Base-by-base conservation (phyloP, 1,140 invertebrate genomes). In the Neodiprion pinetum region DNA sequence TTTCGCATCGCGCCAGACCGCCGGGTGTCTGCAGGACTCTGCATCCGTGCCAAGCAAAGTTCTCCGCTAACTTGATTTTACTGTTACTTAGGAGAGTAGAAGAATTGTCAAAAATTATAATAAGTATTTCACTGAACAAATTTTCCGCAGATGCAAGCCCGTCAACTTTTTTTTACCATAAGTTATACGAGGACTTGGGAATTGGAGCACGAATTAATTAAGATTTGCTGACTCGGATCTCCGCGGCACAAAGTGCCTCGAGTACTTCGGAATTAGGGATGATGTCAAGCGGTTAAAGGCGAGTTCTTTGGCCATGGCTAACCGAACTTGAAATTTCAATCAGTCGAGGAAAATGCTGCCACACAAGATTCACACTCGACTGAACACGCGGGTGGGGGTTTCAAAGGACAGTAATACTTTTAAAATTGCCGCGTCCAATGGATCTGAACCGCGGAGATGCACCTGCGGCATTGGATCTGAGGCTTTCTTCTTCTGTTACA, bases 1-100 rank as follows among this genome's bases (percentile, higher is more conserved):
- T 61, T 61, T 61, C 53, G n/a, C 53, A 61, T 61, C 53, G 53
- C 53, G n/a, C 53, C 53, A 61, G 53, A 9, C 53, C n/a, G 53
- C 0, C n/a, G 53, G 28, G 0, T 61, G 53, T 61, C 53, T 61
- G 53, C 28, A 40, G 28, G 53, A 12, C 7, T 17, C 11, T 53
- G n/a, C 53, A 61, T 61, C 53, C 53, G 53, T 61, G 53, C 11
- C 53, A 61, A 12, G n/a, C 50, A 9, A 61, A 61, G n/a, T 17
- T 61, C 53, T 17, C 53, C 28, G 28, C 5, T 40, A 40, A 61
- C 53, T 61, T 5, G 5, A 14, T 12, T 61, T 61, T 9, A 14
- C 9, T 61, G 53, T 7, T 40, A 40, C 28, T 40, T 40, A 40
- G 28, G 28, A 40, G 28, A 40, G 28, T 5, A 40, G 28, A 40